Percentiles rank a stretch among this genome's conserved stretches.
Evolutionary conservation across 2,113 vertebrate species (phyloP).

Genomic region (Bolborhynchus lineola): DNA sequence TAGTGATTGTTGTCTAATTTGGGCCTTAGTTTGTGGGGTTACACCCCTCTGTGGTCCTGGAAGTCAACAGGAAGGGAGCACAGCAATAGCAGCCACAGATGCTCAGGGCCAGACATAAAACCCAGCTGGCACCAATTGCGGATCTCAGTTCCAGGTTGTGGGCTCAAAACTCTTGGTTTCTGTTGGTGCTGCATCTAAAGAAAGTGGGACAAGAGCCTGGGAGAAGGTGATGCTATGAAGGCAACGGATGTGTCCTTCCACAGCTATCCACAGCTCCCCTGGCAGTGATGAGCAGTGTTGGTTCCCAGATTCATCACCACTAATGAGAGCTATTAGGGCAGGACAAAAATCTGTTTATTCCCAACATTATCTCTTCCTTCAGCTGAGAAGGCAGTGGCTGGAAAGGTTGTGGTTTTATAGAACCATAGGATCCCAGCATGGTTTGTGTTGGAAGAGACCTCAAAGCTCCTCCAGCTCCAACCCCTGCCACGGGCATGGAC

Average conservation of each 20-base stretch:
- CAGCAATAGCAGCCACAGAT: neutral
- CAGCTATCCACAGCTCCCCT: fast-evolving
- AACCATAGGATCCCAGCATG: neutral
- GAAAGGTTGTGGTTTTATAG: neutral
- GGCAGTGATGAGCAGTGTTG: fast-evolving
- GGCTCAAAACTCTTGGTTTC: neutral
- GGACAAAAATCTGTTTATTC: neutral
- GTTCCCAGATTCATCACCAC: neutral
- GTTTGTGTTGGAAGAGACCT: neutral
- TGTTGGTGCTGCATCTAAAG: neutral
- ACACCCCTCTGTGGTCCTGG: neutral
- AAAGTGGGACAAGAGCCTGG: neutral
- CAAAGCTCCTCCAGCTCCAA: fast-evolving
- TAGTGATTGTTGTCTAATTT: neutral
- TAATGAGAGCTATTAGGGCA: neutral
- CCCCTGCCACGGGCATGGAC: neutral
- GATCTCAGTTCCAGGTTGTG: neutral
- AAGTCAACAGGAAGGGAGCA: neutral
- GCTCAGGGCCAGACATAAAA: neutral
- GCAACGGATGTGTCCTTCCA: neutral
- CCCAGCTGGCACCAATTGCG: fast-evolving
- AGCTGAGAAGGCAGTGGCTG: neutral
- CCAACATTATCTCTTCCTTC: fast-evolving
- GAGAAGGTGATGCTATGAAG: neutral
- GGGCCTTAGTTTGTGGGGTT: neutral